Evolutionary conservation across 2,113 vertebrate species (phyloP).

Genomic region (Microcebus ravelobensis): DNA sequence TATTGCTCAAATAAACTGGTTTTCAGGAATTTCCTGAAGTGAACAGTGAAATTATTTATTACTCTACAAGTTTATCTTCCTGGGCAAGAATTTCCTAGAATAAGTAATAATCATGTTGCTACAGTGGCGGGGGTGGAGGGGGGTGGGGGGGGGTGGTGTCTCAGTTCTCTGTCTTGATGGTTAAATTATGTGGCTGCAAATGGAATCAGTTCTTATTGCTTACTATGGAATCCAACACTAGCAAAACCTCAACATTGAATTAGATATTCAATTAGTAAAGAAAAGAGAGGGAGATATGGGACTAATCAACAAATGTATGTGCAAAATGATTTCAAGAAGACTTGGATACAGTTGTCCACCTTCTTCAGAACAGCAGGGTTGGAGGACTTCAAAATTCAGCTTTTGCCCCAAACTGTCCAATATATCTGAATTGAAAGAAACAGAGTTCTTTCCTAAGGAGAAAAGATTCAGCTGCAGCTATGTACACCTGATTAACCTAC

Average conservation of each 20-base stretch:
- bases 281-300: neutral
- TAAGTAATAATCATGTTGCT: neutral
- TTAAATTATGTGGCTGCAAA: neutral
- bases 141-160: neutral
- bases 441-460: neutral
- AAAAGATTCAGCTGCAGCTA: neutral
- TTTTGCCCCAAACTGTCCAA: neutral
- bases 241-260: neutral
- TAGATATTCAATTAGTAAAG: neutral
- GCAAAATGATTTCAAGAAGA: neutral
- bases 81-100: slow-evolving; percentile 36
- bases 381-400: neutral
- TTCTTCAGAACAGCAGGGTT: neutral
- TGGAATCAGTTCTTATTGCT: neutral
- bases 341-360: neutral
- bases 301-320: neutral
- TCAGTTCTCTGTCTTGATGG: neutral
- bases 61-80: neutral
- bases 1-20: slow-evolving; percentile 42
- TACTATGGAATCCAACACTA: neutral
- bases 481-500: neutral
- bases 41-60: slow-evolving; percentile 45
- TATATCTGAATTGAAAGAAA: neutral
- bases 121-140: neutral
- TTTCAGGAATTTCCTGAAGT: slow-evolving; percentile 31